Evolutionary conservation across 2,797 vertebrate genomes (phyloP).

Genomic region (Emydoidea blandingii): DNA sequence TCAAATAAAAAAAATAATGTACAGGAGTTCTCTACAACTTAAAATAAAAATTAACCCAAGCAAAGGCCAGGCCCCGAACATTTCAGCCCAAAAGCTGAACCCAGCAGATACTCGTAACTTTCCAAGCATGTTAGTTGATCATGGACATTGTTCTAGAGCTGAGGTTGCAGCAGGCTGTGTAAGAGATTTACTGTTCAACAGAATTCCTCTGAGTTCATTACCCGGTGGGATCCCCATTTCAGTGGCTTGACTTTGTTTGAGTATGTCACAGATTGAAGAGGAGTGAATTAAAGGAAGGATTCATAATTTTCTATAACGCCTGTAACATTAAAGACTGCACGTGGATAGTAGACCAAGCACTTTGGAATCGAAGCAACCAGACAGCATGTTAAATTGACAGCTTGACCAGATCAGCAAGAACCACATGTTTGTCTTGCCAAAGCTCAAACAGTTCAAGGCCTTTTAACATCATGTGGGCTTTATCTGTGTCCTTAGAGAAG

Average conservation of each 20-base stretch:
- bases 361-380: rapidly evolving
- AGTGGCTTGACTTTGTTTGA: background rate
- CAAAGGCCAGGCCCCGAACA: background rate
- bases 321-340: background rate
- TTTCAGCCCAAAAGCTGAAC: background rate
- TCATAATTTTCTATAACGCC: background rate
- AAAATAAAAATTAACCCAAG: background rate
- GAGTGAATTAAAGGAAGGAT: too few species aligned
- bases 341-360: background rate
- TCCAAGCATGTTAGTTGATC: background rate
- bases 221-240: background rate
- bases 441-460: background rate
- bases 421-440: background rate
- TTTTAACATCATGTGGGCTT: background rate
- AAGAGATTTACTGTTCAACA: rapidly evolving
- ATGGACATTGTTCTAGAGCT: background rate
- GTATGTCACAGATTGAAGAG: background rate
- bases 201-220: rapidly evolving
- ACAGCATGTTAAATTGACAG: background rate
- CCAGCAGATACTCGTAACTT: background rate
- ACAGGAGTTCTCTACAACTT: background rate
- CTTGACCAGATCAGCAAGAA: background rate
- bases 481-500: background rate
- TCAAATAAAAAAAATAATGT: background rate
- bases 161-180: rapidly evolving